Percentiles rank a stretch among this genome's conserved stretches.
These are phyloP conservation scores for Andrena camellia DNA, from an alignment of 2,888 invertebrate species.

Conservation along the genomic window DNA sequence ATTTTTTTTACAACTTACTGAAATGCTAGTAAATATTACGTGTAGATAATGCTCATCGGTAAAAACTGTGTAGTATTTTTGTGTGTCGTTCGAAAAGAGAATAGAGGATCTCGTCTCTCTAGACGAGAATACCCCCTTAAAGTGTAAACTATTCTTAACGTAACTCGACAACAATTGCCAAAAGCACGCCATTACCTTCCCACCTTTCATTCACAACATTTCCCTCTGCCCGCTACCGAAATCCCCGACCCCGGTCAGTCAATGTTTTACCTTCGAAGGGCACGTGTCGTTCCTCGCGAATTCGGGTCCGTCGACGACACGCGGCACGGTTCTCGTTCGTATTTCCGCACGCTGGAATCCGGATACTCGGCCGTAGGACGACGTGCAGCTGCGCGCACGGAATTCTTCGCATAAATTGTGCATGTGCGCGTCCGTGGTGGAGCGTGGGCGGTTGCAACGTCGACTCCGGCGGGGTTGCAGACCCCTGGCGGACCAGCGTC, in stretches of 20 bases:
- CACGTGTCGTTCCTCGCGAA: constrained; percentile 1
- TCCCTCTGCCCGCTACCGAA: not conserved
- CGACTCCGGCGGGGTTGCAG: constrained; percentile 49
- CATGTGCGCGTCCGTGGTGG: constrained; percentile 55
- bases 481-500: constrained; percentile 44
- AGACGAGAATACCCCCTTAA: no score
- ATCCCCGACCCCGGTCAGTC: not conserved
- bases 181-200: not conserved
- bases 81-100: no score
- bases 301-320: not conserved
- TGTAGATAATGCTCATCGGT: no score
- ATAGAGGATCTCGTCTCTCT: no score
- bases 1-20: no score
- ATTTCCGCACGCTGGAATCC: constrained; percentile 71
- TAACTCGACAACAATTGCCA: not conserved
- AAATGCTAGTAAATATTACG: no score
- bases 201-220: not conserved
- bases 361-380: constrained; percentile 59
- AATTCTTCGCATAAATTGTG: constrained; percentile 74
- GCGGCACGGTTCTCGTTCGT: constrained; percentile 31
- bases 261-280: not conserved
- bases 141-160: no score
- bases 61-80: no score
- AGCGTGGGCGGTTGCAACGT: constrained; percentile 62
- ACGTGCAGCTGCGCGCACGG: constrained; percentile 70